A percentile compares a stretch with the other conserved stretches of the same genome.
Evolutionary conservation across 1,140 invertebrate species (phyloP).

Genomic region (Drosophila orena): DNA sequence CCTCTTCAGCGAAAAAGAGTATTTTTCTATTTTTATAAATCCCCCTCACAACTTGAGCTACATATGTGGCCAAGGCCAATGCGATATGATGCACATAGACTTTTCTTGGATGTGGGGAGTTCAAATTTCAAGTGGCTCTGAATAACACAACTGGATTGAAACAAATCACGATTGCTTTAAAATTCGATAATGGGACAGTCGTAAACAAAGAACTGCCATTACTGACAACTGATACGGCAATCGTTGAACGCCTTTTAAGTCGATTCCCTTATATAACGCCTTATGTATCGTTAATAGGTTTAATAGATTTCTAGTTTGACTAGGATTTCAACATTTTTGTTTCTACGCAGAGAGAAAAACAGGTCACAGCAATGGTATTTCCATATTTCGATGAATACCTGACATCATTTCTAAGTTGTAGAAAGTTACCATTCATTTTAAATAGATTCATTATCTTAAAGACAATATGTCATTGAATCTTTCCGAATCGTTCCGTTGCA

Average conservation of each 20-base stretch:
- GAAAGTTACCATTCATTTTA: too few relatives aligned
- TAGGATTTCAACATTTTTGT: too few relatives aligned
- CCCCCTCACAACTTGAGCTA: slow-evolving; percentile 4
- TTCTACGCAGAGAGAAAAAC: too few relatives aligned
- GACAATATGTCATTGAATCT: too few relatives aligned
- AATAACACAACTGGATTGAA: slow-evolving; percentile 20
- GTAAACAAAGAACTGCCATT: slow-evolving; percentile 21
- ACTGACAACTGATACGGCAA: slow-evolving; percentile 1
- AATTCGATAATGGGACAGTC: slow-evolving; percentile 12
- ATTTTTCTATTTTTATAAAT: slow-evolving; percentile 55
- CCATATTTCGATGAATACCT: too few relatives aligned
- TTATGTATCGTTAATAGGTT: too few relatives aligned
- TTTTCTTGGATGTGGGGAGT: not conserved
- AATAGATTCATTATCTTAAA: too few relatives aligned
- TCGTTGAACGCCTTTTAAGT: not conserved
- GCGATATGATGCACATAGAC: slow-evolving; percentile 2
- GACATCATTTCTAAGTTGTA: too few relatives aligned
- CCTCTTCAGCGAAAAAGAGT: not conserved
- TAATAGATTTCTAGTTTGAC: too few relatives aligned
- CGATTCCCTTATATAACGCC: too few relatives aligned
- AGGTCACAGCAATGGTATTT: too few relatives aligned
- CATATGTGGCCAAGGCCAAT: slow-evolving; percentile 45
- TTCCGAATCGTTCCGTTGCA: too few relatives aligned
- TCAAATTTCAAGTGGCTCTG: slow-evolving; percentile 22
- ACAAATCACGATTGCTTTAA: slow-evolving; percentile 32